A percentile compares a stretch with the other conserved stretches of the same genome.
Evolutionary conservation across 2,113 vertebrate species (phyloP).

Genomic region (Pluvialis apricaria): DNA sequence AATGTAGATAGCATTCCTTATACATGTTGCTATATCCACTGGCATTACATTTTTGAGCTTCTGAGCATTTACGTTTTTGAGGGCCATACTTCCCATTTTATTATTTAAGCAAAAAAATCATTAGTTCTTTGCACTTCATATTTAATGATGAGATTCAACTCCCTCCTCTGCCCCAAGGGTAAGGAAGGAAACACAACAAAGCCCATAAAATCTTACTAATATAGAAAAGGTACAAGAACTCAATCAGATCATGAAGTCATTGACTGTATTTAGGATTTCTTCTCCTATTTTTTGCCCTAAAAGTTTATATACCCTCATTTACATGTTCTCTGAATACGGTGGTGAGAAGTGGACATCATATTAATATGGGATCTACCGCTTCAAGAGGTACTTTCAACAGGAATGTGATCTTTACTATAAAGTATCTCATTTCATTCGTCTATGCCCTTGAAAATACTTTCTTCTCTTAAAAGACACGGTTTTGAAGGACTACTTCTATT

Average conservation of each 20-base stretch:
- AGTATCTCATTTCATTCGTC: not conserved
- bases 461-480: not conserved
- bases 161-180: too few species aligned
- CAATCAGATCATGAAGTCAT: not conserved
- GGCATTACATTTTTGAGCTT: too few species aligned
- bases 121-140: too few species aligned
- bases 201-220: not conserved
- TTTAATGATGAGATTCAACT: too few species aligned
- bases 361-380: not conserved
- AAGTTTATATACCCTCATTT: not conserved
- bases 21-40: too few species aligned
- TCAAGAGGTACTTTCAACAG: not conserved
- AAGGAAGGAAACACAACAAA: too few species aligned
- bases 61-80: too few species aligned
- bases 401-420: not conserved
- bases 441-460: not conserved
- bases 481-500: not conserved
- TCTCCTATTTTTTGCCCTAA: not conserved
- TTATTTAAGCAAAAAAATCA: too few species aligned
- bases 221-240: not conserved
- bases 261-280: not conserved
- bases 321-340: not conserved
- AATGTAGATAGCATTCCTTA: too few species aligned
- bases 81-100: too few species aligned
- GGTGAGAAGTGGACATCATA: not conserved